Base-by-base conservation (phyloP, 2,888 invertebrate genomes). In the Agelastica alni region DNA sequence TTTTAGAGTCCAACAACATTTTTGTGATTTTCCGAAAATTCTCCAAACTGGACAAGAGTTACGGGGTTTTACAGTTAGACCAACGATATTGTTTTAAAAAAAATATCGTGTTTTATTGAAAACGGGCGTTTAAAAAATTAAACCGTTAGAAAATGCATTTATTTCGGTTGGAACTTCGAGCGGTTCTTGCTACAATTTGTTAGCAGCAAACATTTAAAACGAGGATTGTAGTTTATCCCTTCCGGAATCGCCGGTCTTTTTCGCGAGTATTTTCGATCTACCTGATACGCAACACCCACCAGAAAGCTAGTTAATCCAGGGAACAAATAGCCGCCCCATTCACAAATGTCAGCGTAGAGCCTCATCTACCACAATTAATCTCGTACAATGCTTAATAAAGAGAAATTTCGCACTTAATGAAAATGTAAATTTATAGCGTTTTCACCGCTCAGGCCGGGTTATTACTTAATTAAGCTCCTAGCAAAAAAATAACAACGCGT, bases 401-500 rank as follows among this genome's bases (percentile, higher is more conserved):
- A 55, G 55, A 55, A 55, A 55, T 55, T 55, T 55, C 46, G 55
- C 45, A 51, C 55, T 49, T 55, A 55, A 55, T 55, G 55, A 55
- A 55, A 55, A 55, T 55, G 55, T 55, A 55, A 55, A 55, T 55
- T 55, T 55, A 55, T 55, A 43, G 55, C 51, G 55, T 55, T 55
- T 41, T 55, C 55, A 51, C 55, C 51, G 55, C 55, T 46, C 51
- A 45, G 55, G 26, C 46, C 26, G 49, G 55, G 55, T 51, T 55
- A 55, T 55, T 55, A 55, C 55, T 51, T 55, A 55, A 55, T 55
- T 55, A 55, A 55, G 51, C 37, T 44, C 39, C 39, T 34, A 49
- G 45, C 55, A 55, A 55, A 55, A 36, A 55, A 55, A 51, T 41
- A 45, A 48, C 54, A 49, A 45, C 49, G 51, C 55, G 55, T 55